Percentiles rank a stretch among this genome's conserved stretches.
phyloP scores from a whole-genome alignment of 2,888 invertebrate genomes.

The Leucozona laternaria region DNA sequence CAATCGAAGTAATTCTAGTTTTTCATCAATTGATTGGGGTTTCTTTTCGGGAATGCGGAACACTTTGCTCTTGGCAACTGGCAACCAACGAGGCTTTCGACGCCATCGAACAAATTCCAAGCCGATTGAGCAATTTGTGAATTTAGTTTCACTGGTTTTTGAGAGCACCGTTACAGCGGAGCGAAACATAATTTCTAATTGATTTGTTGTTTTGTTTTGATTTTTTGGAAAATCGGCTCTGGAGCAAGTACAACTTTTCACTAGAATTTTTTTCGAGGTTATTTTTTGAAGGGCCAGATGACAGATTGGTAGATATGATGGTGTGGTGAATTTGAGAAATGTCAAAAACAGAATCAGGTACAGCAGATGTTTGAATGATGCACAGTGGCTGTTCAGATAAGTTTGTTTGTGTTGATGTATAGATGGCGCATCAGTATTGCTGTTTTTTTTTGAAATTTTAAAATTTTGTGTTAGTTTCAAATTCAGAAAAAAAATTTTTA shows the following conservation, averaged over 20 bases:
- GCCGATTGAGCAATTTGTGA: constrained; percentile 79
- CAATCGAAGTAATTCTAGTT: constrained; percentile 87
- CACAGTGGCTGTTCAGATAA: not conserved
- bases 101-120: constrained; percentile 85
- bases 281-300: constrained; percentile 36
- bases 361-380: constrained; percentile 10
- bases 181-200: constrained; percentile 55
- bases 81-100: constrained; percentile 92
- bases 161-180: constrained; percentile 77
- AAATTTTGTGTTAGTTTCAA: too few species aligned
- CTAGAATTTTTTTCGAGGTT: constrained; percentile 47
- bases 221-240: constrained; percentile 28
- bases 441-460: not conserved
- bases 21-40: constrained; percentile 86
- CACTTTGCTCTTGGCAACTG: constrained; percentile 91
- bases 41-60: constrained; percentile 88
- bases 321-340: constrained; percentile 9
- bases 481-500: too few species aligned
- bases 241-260: constrained; percentile 20
- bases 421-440: not conserved
- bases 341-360: not conserved
- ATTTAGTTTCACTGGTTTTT: constrained; percentile 77
- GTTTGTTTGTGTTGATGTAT: too few species aligned
- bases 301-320: not conserved
- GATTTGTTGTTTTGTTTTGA: constrained; percentile 37